Percentiles rank a stretch among this genome's conserved stretches.
Conservation (phyloP, 2,797 vertebrate genomes). For the Etheostoma perlongum region DNA sequence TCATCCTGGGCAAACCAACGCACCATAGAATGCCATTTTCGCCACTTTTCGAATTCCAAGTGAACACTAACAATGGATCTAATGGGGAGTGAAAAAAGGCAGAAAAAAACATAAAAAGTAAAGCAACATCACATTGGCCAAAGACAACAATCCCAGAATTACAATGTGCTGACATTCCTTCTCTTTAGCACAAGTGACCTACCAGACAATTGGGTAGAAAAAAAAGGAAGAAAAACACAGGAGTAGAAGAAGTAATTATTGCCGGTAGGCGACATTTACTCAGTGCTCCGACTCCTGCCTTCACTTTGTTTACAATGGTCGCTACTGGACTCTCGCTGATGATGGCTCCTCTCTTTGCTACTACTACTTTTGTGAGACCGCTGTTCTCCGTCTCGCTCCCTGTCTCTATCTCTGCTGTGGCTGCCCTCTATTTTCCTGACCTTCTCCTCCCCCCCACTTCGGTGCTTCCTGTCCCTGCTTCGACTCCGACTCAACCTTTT, state of each 20-base stretch:
- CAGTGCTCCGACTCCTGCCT: conserved; percentile 89
- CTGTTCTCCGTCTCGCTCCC: conserved; percentile 86
- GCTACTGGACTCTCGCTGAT: conserved; percentile 88
- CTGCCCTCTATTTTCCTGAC: conserved; percentile 89
- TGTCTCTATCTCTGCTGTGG: conserved; percentile 89
- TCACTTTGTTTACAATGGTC: conserved; percentile 89
- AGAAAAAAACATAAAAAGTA: conserved; percentile 58
- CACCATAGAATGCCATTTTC: conserved; percentile 80
- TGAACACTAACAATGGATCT: conserved; percentile 83
- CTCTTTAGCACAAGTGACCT: conserved; percentile 70
- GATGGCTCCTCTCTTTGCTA: conserved; percentile 92
- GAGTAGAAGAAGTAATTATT: conserved; percentile 57
- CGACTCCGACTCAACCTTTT: conserved; percentile 91
- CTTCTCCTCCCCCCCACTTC: conserved; percentile 89
- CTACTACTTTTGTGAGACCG: conserved; percentile 89
- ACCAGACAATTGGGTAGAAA: conserved; percentile 56
- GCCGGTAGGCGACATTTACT: conserved; percentile 73
- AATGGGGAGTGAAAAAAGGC: conserved; percentile 72
- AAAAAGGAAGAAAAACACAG: conserved; percentile 55
- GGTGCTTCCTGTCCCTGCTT: conserved; percentile 90
- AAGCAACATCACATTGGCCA: conserved; percentile 65
- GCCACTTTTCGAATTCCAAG: conserved; percentile 68
- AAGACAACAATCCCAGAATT: conserved; percentile 64
- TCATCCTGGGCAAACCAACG: conserved; percentile 78
- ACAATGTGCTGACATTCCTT: conserved; percentile 56